Evolutionary conservation across 2,113 vertebrate genomes (phyloP).

Genomic region (Cavia aperea): DNA sequence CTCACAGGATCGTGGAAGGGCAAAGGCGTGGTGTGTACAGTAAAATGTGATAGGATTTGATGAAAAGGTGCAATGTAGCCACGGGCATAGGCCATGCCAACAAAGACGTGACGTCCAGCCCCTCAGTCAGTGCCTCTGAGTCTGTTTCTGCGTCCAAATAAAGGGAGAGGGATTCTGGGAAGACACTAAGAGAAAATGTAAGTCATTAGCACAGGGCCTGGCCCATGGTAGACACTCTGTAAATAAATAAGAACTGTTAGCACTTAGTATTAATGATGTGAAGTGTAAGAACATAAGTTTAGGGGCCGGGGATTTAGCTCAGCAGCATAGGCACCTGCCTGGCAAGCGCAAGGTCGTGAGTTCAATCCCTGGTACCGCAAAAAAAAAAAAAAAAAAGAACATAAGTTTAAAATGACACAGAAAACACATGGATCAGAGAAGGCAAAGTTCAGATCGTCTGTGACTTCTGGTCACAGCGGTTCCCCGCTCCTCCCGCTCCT

Average conservation of each 20-base stretch:
- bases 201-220: neutral
- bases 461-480: neutral
- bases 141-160: conserved; percentile 12
- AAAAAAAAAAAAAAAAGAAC: too few relatives aligned
- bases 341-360: too few relatives aligned
- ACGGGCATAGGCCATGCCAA: neutral
- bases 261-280: neutral
- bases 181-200: neutral
- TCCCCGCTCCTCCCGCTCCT: too few relatives aligned
- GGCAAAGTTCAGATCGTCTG: neutral
- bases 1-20: neutral
- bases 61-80: neutral
- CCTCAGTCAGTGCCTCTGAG: neutral
- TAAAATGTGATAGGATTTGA: neutral
- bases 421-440: neutral
- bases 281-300: neutral
- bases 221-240: neutral
- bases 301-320: neutral
- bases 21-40: neutral
- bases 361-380: too few relatives aligned
- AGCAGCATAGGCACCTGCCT: too few relatives aligned
- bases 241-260: neutral
- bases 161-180: neutral
- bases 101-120: neutral
- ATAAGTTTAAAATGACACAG: neutral